Evolutionary conservation across 2,797 vertebrate species (phyloP).

Genomic region (Ispidina picta): DNA sequence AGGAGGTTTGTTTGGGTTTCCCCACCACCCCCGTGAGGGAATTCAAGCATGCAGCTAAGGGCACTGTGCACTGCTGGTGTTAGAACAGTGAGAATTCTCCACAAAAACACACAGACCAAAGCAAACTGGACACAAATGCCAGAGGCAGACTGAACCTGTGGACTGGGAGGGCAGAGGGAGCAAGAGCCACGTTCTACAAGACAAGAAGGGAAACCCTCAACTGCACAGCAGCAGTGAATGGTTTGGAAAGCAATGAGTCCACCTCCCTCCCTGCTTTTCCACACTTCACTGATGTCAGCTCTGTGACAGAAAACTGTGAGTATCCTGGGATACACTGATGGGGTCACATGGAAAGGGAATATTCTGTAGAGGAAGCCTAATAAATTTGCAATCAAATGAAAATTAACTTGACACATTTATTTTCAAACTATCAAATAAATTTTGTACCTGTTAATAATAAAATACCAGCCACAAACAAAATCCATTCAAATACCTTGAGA

Average conservation of each 20-base stretch:
- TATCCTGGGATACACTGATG: not conserved
- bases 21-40: not conserved
- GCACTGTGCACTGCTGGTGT: not conserved
- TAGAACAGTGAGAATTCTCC: conserved; percentile 14
- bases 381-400: not conserved
- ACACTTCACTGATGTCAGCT: not conserved
- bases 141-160: not conserved
- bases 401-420: not conserved
- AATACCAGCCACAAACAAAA: not conserved
- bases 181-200: not conserved
- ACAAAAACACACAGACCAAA: conserved; percentile 20
- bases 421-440: not conserved
- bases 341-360: not conserved
- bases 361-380: not conserved
- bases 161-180: not conserved
- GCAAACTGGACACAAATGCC: not conserved
- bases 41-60: not conserved
- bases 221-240: not conserved
- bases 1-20: not conserved
- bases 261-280: not conserved
- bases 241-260: not conserved
- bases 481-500: not conserved
- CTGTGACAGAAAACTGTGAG: not conserved
- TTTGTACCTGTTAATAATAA: not conserved
- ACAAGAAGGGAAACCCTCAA: not conserved